Percentiles rank a stretch among this genome's conserved stretches.
Conservation (phyloP, 2,113 vertebrate species). For the Lipophrys pholis region DNA sequence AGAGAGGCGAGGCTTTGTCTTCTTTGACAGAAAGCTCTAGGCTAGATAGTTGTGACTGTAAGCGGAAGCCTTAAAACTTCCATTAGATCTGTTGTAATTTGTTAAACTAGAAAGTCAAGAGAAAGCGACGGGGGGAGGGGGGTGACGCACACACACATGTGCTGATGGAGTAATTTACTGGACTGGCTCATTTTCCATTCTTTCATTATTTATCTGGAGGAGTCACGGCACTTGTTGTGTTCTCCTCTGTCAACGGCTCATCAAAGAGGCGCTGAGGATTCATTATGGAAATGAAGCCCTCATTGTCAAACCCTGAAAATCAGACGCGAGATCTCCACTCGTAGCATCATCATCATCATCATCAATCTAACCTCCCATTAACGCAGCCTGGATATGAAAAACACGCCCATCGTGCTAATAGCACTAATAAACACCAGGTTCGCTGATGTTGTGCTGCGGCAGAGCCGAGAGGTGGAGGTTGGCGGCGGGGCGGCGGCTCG, state of each 20-base stretch:
- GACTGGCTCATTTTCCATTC: conserved; percentile 47
- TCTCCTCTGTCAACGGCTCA: conserved; percentile 68
- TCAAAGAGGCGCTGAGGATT: conserved; percentile 65
- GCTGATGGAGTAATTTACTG: conserved; percentile 47
- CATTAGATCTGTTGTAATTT: conserved; percentile 46
- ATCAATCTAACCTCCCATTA: conserved; percentile 77
- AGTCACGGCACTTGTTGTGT: conserved; percentile 66
- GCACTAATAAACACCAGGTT: conserved; percentile 59
- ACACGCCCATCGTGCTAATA: conserved; percentile 57
- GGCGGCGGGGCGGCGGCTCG: conserved; percentile 19
- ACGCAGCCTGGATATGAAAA: conserved; percentile 59
- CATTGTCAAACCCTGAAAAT: conserved; percentile 65
- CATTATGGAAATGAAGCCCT: conserved; percentile 75
- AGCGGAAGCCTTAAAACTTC: conserved; percentile 32
- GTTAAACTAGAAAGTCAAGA: conserved; percentile 32
- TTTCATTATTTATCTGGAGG: conserved; percentile 47
- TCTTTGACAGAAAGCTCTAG: conserved; percentile 48
- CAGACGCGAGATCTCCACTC: conserved; percentile 57
- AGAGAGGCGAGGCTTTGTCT: conserved; percentile 61
- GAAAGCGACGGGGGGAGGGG: not conserved
- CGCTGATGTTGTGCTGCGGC: conserved; percentile 53
- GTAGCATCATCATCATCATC: conserved; percentile 63
- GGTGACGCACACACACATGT: not conserved
- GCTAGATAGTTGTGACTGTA: conserved; percentile 26
- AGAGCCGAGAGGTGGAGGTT: conserved; percentile 38